Evolutionary conservation across 2,797 vertebrate genomes (phyloP).

Genomic region (Nasua narica): DNA sequence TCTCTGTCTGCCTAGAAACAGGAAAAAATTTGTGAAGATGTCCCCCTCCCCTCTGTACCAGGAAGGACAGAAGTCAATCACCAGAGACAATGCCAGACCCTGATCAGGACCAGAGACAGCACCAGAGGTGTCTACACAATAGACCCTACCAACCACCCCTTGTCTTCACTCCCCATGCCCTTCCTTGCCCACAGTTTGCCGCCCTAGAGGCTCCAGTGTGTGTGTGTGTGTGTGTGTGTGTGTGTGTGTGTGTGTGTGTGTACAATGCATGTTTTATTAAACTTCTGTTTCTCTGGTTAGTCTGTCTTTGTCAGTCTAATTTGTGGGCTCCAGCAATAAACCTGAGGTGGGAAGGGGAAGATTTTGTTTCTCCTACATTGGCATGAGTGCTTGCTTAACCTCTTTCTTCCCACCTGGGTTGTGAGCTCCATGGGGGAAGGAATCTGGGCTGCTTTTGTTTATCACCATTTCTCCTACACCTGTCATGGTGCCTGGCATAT

Average conservation of each 20-base stretch:
- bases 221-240: accelerated
- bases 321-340: background rate
- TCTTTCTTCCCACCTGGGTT: background rate
- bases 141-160: accelerated
- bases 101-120: background rate
- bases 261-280: background rate
- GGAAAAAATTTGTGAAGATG: background rate
- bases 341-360: background rate
- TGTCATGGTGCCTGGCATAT: accelerated
- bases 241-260: accelerated
- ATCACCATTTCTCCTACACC: background rate
- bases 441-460: background rate
- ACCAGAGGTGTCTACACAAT: background rate
- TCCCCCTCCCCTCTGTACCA: background rate
- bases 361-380: too few relatives aligned
- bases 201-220: background rate
- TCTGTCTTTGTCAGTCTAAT: background rate
- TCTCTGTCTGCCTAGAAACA: background rate
- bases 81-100: too few relatives aligned
- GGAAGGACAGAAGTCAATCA: background rate
- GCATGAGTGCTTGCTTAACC: background rate
- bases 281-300: background rate
- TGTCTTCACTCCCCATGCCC: background rate
- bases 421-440: background rate
- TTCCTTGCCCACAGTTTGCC: background rate